Evolutionary conservation across 2,113 vertebrate genomes (phyloP).

Genomic region (Geococcyx californianus): DNA sequence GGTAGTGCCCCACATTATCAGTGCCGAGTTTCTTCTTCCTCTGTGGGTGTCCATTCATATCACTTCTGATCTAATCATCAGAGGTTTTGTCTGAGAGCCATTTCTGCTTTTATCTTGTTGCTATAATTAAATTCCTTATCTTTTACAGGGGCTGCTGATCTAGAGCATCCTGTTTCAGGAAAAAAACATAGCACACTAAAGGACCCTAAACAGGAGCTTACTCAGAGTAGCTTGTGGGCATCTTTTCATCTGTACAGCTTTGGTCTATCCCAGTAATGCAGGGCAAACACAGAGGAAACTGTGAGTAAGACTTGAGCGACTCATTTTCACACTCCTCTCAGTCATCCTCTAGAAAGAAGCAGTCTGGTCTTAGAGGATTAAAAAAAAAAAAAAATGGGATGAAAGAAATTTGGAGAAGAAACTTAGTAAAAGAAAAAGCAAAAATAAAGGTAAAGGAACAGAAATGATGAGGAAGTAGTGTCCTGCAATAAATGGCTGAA

Average conservation of each 20-base stretch:
- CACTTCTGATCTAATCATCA: conserved; percentile 24
- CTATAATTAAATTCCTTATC: conserved; percentile 62
- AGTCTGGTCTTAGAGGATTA: background rate
- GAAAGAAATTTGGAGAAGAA: background rate
- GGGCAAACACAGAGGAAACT: conserved; percentile 23
- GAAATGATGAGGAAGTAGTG: background rate
- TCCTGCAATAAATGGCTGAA: background rate
- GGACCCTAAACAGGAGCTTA: background rate
- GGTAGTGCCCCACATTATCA: background rate
- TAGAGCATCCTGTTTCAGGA: conserved; percentile 12
- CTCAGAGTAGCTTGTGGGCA: background rate
- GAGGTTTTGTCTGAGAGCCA: conserved; percentile 29
- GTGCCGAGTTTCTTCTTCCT: background rate
- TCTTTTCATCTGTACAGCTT: conserved; percentile 22
- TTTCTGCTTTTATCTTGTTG: conserved; percentile 42
- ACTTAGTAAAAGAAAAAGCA: background rate
- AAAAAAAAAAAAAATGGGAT: background rate
- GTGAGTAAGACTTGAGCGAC: background rate
- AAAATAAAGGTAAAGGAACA: background rate
- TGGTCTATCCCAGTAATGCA: conserved; percentile 22
- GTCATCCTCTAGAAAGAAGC: conserved; percentile 3
- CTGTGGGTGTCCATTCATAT: conserved; percentile 40
- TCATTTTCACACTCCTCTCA: conserved; percentile 36
- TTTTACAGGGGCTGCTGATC: conserved; percentile 37
- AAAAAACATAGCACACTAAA: background rate